Percentiles rank a stretch among this genome's conserved stretches.
Conservation (phyloP, 2,888 invertebrate genomes). For the Drosophila siamana region DNA sequence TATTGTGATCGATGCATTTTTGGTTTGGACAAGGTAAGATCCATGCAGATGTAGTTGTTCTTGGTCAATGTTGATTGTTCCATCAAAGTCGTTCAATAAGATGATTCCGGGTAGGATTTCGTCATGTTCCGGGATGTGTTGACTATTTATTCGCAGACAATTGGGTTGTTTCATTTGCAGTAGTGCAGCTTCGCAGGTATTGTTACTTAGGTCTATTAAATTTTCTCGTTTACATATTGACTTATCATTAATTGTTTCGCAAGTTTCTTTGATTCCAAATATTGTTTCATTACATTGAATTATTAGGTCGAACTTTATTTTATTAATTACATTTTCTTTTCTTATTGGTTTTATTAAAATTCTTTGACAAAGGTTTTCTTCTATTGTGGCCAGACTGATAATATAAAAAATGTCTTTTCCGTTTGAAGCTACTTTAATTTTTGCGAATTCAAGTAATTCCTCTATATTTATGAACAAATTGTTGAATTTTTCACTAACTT, state of each 20-base stretch:
- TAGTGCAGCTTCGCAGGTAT: constrained; percentile 2
- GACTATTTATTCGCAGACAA: not conserved
- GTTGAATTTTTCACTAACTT: not conserved
- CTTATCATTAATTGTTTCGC: no score
- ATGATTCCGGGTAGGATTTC: not conserved
- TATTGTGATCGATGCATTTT: no score
- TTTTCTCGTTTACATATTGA: not conserved
- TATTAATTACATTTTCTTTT: constrained; percentile 1
- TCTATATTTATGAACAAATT: no score
- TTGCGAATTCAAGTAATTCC: no score
- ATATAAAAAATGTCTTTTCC: not conserved
- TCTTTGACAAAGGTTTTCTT: constrained; percentile 1
- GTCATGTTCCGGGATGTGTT: constrained; percentile 1
- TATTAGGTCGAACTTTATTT: not conserved
- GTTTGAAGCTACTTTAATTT: constrained; percentile 1
- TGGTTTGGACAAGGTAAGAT: no score
- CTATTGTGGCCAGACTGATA: not conserved
- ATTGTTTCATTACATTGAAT: not conserved
- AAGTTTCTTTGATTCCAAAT: no score
- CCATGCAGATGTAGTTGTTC: no score
- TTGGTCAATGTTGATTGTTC: not conserved
- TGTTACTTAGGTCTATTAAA: constrained; percentile 1
- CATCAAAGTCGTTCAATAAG: not conserved
- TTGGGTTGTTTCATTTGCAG: not conserved
- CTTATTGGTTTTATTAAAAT: constrained; percentile 2